Evolutionary conservation across 1,140 invertebrate genomes (phyloP).

Genomic region (Drusus annulatus): DNA sequence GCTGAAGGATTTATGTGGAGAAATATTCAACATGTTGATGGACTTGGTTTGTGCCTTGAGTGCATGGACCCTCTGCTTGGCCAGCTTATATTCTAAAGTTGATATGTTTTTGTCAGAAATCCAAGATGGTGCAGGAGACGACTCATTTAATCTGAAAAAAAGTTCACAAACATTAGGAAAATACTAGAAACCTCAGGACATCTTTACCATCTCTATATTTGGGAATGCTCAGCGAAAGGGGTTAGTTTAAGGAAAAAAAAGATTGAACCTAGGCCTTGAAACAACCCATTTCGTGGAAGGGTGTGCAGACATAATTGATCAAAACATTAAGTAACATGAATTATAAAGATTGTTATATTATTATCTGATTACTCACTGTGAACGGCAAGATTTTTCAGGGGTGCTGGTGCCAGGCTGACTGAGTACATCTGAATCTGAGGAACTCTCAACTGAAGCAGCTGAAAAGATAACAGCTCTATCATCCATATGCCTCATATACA

Average conservation of each 20-base stretch:
- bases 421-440: constrained; percentile 49
- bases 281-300: too few species aligned
- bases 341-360: not conserved
- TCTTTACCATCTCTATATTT: too few species aligned
- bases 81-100: constrained; percentile 9
- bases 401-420: constrained; percentile 53
- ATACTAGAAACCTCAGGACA: not conserved
- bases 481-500: too few species aligned
- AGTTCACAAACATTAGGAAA: not conserved
- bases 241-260: too few species aligned
- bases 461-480: not conserved
- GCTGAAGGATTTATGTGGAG: constrained; percentile 7
- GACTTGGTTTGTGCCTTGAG: constrained; percentile 4
- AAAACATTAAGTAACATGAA: not conserved
- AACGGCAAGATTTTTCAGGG: constrained; percentile 50
- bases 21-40: constrained; percentile 20
- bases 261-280: too few species aligned
- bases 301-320: not conserved
- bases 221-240: too few species aligned
- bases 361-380: constrained; percentile 34
- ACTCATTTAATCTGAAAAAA: constrained; percentile 46
- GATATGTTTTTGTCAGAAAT: constrained; percentile 14
- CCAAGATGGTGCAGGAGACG: constrained; percentile 44
- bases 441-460: constrained; percentile 46
- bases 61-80: not conserved